phyloP scores from a whole-genome alignment of 2,888 invertebrate species.

The Mesoligia furuncula region DNA sequence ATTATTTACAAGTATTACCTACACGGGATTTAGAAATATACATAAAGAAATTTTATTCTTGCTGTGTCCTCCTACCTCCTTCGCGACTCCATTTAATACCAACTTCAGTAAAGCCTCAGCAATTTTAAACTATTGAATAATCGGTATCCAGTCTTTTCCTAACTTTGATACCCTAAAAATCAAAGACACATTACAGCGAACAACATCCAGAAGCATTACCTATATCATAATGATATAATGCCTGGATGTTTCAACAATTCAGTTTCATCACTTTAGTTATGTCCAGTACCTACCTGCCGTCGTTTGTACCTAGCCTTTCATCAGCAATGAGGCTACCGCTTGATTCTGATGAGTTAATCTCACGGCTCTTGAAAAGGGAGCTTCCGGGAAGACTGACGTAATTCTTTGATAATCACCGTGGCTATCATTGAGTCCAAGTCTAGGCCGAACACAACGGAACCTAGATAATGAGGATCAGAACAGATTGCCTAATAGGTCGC shows the following conservation, averaged over 20 bases:
- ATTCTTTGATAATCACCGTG: not conserved
- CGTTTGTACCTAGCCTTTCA: conserved; percentile 1
- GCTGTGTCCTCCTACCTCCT: not conserved
- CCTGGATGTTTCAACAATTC: too few species aligned
- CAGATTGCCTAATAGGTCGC: conserved; percentile 13
- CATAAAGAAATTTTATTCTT: not conserved
- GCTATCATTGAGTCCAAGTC: conserved; percentile 12
- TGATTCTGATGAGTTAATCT: conserved; percentile 24
- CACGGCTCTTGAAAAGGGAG: conserved; percentile 23
- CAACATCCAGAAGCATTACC: not conserved
- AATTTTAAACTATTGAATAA: not conserved
- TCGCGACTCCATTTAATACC: too few species aligned
- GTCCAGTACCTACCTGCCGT: not conserved
- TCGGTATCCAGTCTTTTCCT: not conserved
- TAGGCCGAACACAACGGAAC: conserved; percentile 2
- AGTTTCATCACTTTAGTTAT: too few species aligned
- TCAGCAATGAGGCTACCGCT: conserved; percentile 3
- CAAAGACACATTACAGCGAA: not conserved
- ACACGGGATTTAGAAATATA: not conserved
- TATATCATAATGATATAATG: not conserved
- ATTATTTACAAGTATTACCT: not conserved
- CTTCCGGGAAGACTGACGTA: conserved; percentile 37
- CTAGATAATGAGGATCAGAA: conserved; percentile 8
- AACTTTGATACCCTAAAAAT: not conserved
- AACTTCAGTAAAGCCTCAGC: not conserved